phyloP scores from a whole-genome alignment of 2,113 vertebrate genomes.

The pig (Sus scrofa) region DNA sequence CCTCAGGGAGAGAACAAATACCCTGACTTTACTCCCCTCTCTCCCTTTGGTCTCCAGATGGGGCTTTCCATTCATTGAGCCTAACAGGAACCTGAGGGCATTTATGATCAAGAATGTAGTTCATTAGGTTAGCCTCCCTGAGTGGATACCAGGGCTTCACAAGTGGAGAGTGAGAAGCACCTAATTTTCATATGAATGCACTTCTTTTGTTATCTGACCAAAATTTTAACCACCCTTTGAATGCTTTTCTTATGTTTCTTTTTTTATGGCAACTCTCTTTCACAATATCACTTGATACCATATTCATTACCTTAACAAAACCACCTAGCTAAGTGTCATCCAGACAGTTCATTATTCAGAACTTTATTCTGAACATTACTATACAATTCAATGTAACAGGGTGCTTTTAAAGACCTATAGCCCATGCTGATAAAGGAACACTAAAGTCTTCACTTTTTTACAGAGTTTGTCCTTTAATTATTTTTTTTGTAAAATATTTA shows the following conservation, averaged over 20 bases:
- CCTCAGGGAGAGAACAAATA: neutral
- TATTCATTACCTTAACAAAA: neutral
- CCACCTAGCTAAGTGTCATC: neutral
- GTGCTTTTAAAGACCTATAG: slow-evolving; percentile 15
- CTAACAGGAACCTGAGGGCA: neutral
- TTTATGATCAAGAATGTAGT: neutral
- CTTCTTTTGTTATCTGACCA: neutral
- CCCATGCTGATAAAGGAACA: neutral
- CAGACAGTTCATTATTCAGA: neutral
- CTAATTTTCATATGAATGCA: neutral
- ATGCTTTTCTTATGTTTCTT: neutral
- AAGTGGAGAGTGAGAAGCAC: neutral
- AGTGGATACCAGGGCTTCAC: neutral
- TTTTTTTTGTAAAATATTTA: slow-evolving; percentile 70
- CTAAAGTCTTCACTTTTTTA: slow-evolving; percentile 10
- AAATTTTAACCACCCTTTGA: neutral
- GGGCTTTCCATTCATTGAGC: neutral
- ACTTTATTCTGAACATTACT: neutral
- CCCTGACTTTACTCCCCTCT: neutral
- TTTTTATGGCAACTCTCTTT: neutral
- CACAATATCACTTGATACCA: neutral
- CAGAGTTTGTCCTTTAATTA: slow-evolving; percentile 55
- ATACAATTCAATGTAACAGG: neutral
- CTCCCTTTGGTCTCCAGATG: neutral
- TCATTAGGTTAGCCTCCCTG: neutral